Percentiles rank a stretch among this genome's conserved stretches.
phyloP scores from a whole-genome alignment of 2,113 vertebrate species.

The Origma solitaria region DNA sequence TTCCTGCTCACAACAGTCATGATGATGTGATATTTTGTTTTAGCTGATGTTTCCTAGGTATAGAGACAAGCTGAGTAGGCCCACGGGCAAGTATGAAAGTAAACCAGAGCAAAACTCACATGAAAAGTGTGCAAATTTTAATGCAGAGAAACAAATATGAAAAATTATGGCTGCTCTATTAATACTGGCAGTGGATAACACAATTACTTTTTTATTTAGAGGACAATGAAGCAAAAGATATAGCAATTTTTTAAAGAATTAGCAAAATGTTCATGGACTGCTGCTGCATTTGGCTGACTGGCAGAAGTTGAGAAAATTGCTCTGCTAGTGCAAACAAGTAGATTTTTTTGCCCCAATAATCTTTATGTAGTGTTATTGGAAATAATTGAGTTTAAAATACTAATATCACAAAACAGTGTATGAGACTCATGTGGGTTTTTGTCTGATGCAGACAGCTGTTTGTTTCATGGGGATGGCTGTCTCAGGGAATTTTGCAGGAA shows the following conservation, averaged over 20 bases:
- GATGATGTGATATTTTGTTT: background rate
- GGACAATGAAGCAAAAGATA: background rate
- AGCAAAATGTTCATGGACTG: background rate
- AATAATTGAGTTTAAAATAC: background rate
- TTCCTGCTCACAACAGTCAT: background rate
- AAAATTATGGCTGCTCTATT: background rate
- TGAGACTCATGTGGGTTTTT: background rate
- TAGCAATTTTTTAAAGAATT: background rate
- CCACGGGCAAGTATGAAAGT: background rate
- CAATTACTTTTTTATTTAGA: background rate
- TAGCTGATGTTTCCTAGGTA: background rate
- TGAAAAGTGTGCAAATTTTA: background rate
- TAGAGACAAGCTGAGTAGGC: background rate
- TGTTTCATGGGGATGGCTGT: background rate
- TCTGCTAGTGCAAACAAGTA: background rate
- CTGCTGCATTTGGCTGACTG: background rate
- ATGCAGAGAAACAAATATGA: background rate
- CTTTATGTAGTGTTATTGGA: background rate
- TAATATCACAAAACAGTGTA: background rate
- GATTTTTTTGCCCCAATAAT: background rate
- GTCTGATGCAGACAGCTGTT: background rate
- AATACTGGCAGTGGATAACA: background rate
- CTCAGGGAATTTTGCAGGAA: background rate
- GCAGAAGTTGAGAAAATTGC: background rate
- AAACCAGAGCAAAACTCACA: background rate